Conservation (phyloP, 2,113 vertebrate genomes). For the Alethe castanea region DNA sequence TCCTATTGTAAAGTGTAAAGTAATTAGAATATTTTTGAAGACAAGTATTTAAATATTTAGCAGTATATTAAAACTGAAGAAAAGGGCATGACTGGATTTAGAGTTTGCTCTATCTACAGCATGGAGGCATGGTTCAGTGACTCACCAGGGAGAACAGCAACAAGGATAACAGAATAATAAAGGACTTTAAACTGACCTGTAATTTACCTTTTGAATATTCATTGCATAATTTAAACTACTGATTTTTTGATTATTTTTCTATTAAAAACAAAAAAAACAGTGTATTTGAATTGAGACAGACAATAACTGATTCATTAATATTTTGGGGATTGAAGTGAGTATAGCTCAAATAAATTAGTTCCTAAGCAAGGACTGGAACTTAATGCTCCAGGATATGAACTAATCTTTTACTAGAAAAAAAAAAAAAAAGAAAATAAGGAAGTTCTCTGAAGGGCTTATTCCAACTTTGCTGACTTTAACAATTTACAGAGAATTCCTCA, state of each 20-base stretch:
- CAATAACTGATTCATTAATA: neutral
- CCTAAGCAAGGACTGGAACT: neutral
- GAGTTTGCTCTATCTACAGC: neutral
- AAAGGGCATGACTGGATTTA: neutral
- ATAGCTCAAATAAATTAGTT: neutral
- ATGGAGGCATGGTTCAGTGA: neutral
- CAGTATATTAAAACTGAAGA: neutral
- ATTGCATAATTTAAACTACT: neutral
- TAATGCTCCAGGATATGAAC: neutral
- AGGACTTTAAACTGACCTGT: neutral
- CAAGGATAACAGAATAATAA: neutral
- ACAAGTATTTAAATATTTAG: slow-evolving; percentile 27
- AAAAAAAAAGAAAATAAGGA: neutral
- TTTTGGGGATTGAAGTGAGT: neutral
- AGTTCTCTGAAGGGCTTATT: neutral
- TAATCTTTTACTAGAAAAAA: neutral
- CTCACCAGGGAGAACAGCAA: neutral
- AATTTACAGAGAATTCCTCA: neutral
- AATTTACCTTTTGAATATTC: neutral
- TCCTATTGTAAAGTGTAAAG: neutral
- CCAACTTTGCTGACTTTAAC: neutral
- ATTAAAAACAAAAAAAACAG: neutral
- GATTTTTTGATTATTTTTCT: neutral
- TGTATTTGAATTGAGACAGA: neutral
- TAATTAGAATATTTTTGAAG: slow-evolving; percentile 14